Percentiles rank a stretch among this genome's conserved stretches.
These are phyloP conservation scores for Herminia tarsipennalis DNA, from an alignment of 2,888 invertebrate species.

Conservation along the genomic window DNA sequence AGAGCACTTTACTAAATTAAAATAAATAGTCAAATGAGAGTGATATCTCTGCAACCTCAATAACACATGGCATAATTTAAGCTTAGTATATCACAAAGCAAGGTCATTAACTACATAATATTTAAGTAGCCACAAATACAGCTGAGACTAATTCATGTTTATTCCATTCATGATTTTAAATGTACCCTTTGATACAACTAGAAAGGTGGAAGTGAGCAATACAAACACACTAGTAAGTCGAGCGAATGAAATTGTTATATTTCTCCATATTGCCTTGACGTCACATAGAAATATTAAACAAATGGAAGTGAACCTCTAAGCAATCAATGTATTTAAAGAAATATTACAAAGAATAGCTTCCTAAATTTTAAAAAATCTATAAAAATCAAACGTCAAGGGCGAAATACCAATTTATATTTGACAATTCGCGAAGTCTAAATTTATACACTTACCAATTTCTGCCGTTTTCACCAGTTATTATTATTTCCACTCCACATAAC, in stretches of 20 bases:
- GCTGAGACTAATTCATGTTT: no score
- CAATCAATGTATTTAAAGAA: not conserved
- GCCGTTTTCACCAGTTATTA: constrained; percentile 35
- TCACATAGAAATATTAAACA: constrained; percentile 38
- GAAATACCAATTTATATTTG: constrained; percentile 49
- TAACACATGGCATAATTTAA: constrained; percentile 25
- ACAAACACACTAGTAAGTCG: constrained; percentile 18
- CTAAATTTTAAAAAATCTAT: constrained; percentile 22
- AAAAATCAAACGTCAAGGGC: constrained; percentile 64
- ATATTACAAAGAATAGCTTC: constrained; percentile 5
- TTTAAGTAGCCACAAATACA: not conserved
- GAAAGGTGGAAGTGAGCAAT: constrained; percentile 12
- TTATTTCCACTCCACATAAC: constrained; percentile 27
- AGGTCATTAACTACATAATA: constrained; percentile 23
- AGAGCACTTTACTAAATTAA: not conserved
- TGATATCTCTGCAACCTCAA: not conserved
- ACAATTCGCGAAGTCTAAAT: constrained; percentile 45
- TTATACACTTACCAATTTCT: constrained; percentile 54
- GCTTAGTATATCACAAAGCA: constrained; percentile 25
- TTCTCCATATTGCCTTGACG: constrained; percentile 52
- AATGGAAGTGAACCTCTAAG: constrained; percentile 11
- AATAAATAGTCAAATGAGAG: not conserved
- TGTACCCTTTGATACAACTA: constrained; percentile 3
- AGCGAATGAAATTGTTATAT: constrained; percentile 25
- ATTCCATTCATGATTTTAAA: not conserved